phyloP scores from a whole-genome alignment of 35 echinoderm and acorn worm genomes.

The Patiria miniata region DNA sequence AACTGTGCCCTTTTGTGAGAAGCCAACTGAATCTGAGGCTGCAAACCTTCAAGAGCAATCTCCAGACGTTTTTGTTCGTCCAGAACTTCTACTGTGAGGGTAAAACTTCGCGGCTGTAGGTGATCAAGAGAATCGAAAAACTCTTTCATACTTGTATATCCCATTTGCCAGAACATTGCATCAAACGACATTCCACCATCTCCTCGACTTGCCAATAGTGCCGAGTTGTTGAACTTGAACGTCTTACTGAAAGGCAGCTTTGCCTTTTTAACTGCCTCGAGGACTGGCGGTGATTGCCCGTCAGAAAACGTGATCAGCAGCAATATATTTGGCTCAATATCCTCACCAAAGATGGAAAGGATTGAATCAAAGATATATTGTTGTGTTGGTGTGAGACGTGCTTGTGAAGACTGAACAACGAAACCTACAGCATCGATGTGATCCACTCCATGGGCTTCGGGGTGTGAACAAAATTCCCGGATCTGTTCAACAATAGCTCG shows the following conservation, averaged over 20 bases:
- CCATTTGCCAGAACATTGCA: constrained; percentile 71
- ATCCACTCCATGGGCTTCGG: constrained; percentile 21
- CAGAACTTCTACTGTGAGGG: not conserved
- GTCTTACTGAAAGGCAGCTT: constrained; percentile 24
- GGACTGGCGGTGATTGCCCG: constrained; percentile 51
- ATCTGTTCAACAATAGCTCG: constrained; percentile 31
- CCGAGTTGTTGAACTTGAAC: constrained; percentile 78
- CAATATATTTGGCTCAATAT: constrained; percentile 62
- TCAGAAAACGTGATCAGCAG: constrained; percentile 65
- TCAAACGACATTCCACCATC: constrained; percentile 21
- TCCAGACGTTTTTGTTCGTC: too few relatives aligned
- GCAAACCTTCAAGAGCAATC: too few relatives aligned
- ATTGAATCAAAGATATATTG: constrained; percentile 64
- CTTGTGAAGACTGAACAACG: constrained; percentile 48
- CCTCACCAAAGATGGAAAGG: constrained; percentile 56
- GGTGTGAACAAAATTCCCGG: constrained; percentile 10
- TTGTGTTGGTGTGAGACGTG: constrained; percentile 56
- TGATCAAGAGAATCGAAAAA: constrained; percentile 24
- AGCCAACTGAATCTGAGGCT: too few relatives aligned
- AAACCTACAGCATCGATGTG: constrained; percentile 68
- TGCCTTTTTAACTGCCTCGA: constrained; percentile 56
- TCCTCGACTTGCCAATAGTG: constrained; percentile 33
- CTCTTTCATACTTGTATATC: not conserved
- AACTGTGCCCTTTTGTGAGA: too few relatives aligned
- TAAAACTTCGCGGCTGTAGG: constrained; percentile 13